A percentile compares a stretch with the other conserved stretches of the same genome.
Conservation (phyloP, 2,888 invertebrate species). For the Carcina quercana region DNA sequence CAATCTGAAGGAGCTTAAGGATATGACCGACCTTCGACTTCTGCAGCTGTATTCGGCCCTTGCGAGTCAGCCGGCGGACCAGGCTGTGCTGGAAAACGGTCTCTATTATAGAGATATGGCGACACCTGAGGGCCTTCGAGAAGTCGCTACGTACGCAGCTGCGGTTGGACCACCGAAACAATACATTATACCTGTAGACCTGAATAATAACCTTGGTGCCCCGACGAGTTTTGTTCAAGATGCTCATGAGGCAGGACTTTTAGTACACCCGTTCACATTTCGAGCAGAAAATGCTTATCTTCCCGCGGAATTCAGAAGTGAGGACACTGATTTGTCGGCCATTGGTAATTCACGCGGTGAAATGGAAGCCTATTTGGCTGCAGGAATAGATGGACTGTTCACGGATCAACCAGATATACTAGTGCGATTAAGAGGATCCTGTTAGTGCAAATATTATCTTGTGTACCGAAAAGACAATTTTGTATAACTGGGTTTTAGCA, state of each 20-base stretch:
- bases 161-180: constrained; percentile 59
- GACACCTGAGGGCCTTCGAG: constrained; percentile 42
- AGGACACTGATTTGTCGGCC: constrained; percentile 22
- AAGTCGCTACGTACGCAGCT: constrained; percentile 52
- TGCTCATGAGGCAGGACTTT: constrained; percentile 47
- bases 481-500: no score
- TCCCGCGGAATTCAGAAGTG: constrained; percentile 43
- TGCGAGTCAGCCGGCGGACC: constrained; percentile 42
- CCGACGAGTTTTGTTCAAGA: constrained; percentile 48
- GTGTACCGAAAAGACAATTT: no score
- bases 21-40: constrained; percentile 43
- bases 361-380: constrained; percentile 41
- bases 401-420: constrained; percentile 58
- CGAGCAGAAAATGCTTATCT: constrained; percentile 54
- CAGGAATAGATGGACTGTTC: constrained; percentile 60
- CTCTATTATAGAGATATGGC: constrained; percentile 55
- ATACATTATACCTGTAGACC: constrained; percentile 52
- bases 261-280: constrained; percentile 62
- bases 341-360: constrained; percentile 47
- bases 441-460: no score
- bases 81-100: constrained; percentile 30
- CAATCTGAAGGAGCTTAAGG: constrained; percentile 50
- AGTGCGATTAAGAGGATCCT: constrained; percentile 24
- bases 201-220: constrained; percentile 33
- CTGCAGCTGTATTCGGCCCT: constrained; percentile 44